Evolutionary conservation across 2,888 invertebrate species (phyloP).

Genomic region (Caenorhabditis sulstoni): DNA sequence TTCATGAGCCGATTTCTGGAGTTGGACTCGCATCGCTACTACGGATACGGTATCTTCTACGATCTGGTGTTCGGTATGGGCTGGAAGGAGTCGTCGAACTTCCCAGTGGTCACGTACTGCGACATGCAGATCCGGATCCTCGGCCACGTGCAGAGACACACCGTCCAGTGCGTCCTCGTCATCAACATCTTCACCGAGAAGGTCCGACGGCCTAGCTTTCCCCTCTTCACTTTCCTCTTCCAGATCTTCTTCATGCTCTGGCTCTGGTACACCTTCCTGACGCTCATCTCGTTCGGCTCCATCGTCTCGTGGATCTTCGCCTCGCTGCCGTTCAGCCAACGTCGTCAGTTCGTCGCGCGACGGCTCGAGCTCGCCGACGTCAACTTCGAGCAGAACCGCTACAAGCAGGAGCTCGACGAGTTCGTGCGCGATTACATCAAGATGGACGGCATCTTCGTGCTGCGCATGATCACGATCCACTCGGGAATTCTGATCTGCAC

Average conservation of each 20-base stretch:
- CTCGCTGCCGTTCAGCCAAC: conserved; percentile 74
- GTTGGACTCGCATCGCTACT: conserved; percentile 77
- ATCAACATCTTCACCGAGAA: conserved; percentile 81
- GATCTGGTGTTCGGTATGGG: conserved; percentile 77
- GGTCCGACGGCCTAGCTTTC: no score
- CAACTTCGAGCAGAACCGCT: conserved; percentile 70
- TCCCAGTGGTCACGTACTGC: conserved; percentile 80
- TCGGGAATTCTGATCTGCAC: conserved; percentile 74
- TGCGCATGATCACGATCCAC: conserved; percentile 79
- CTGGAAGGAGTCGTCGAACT: conserved; percentile 79
- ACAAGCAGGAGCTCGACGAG: conserved; percentile 71
- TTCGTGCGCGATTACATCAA: conserved; percentile 78
- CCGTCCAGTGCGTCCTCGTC: conserved; percentile 80
- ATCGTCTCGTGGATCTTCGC: conserved; percentile 76
- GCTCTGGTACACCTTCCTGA: conserved; percentile 79
- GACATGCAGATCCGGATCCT: conserved; percentile 78
- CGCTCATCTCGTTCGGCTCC: conserved; percentile 68
- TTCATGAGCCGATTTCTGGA: conserved; percentile 79
- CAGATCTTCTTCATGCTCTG: conserved; percentile 80
- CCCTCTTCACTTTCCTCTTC: no score
- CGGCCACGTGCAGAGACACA: conserved; percentile 80
- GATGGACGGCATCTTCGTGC: conserved; percentile 80
- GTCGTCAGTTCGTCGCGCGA: conserved; percentile 76
- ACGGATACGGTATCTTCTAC: conserved; percentile 79
- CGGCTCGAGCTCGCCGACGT: conserved; percentile 79